Evolutionary conservation across 2,113 vertebrate species (phyloP).

Genomic region (Leptobrachium leishanense): DNA sequence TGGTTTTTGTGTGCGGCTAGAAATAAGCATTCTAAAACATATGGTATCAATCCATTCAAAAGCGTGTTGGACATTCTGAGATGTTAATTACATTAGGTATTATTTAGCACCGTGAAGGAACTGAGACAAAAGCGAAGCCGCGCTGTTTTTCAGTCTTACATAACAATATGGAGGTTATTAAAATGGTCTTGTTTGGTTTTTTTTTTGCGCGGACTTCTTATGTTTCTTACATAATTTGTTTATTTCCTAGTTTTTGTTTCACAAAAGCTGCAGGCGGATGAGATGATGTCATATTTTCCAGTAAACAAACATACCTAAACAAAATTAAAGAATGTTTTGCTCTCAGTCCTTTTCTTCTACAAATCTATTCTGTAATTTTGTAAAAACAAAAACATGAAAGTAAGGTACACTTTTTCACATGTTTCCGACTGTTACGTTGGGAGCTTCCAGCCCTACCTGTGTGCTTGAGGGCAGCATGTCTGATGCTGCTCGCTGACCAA

Average conservation of each 20-base stretch:
- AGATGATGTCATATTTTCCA: not conserved
- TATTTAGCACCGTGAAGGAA: not conserved
- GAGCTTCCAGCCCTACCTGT: too few species aligned
- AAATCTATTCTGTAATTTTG: too few species aligned
- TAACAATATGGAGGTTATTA: not conserved
- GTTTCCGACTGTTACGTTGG: too few species aligned
- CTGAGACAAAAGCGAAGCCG: not conserved
- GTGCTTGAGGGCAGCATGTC: too few species aligned
- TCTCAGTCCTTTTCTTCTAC: too few species aligned
- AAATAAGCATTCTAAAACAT: not conserved
- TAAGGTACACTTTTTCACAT: too few species aligned
- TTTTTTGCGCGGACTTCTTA: not conserved
- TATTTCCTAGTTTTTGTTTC: not conserved
- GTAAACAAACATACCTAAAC: too few species aligned
- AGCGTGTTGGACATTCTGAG: not conserved
- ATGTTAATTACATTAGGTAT: not conserved
- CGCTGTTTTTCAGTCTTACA: not conserved
- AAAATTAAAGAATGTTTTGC: too few species aligned
- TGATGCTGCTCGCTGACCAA: too few species aligned
- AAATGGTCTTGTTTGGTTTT: too few species aligned
- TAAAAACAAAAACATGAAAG: too few species aligned
- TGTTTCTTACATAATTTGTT: not conserved
- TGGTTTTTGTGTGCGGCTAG: not conserved
- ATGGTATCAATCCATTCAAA: not conserved
- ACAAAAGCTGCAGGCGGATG: not conserved